Evolutionary conservation across 2,797 vertebrate species (phyloP), one percentile per base, ranked within the genome.

Genomic region (Notoglanidium macrostoma): DNA sequence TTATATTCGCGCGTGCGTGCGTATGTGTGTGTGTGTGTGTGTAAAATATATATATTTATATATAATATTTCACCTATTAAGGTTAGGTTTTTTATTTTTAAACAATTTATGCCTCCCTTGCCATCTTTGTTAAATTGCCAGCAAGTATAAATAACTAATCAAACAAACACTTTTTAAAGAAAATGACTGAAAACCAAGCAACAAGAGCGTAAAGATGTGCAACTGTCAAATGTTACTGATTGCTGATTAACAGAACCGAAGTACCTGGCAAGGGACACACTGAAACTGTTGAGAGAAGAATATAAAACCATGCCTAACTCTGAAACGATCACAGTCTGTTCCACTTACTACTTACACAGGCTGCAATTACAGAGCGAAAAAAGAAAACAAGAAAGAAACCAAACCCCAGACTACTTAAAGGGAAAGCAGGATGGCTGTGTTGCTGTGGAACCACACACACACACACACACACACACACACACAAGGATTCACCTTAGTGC

Each of bases 241-340:
- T 19, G 40, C 40, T 7, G n/a, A 26, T 26, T 5, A 12, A 54
- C 8, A 68, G 70, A 54, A 85, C 93, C 91, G 9, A 15, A 29
- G 19, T 32, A 55, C 8, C 3, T 94, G 94, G 92, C 92, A 93
- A 93, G 93, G 92, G 92, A 94, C 90, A 92, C 88, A 91, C 85
- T 23, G 29, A 90, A 91, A 93, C 91, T 86, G 86, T 83, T 88
- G 87, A 92, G 89, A 91, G 90, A 91, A 91, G 90, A 90, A 92
- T 89, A 93, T 23, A 94, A 95, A 93, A 93, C 94, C 94, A 95
- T 95, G 95, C 92, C 93, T 89, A 91, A 90, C 90, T 26, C 29
- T 11, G 55, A 1, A 35, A 78, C 57, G 54, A 57, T 40, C 76
- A 26, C 32, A 44, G 89, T 90, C 93, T 91, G 87, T 91, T 85